Evolutionary conservation across 2,113 vertebrate genomes (phyloP).

Genomic region (Potamarius usumacintae): DNA sequence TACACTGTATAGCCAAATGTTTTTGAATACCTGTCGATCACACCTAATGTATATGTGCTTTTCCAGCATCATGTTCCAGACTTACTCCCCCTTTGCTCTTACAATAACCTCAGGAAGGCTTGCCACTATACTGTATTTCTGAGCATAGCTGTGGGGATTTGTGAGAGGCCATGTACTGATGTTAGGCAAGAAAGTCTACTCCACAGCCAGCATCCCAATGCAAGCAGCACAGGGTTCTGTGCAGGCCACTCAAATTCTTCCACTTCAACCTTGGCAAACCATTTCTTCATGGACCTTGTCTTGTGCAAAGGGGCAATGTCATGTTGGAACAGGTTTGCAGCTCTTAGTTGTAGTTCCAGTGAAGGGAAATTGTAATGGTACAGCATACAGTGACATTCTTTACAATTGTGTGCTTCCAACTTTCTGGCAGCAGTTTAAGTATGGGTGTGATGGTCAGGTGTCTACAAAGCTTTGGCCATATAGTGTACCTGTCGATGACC

Average conservation of each 20-base stretch:
- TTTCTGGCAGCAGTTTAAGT: not conserved
- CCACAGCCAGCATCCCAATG: not conserved
- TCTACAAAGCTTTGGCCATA: not conserved
- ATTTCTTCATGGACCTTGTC: not conserved
- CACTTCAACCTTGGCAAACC: not conserved
- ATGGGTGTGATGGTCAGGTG: not conserved
- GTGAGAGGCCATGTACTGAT: not conserved
- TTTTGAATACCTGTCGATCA: not conserved
- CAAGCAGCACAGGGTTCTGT: not conserved
- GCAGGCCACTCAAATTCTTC: not conserved
- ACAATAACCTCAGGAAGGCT: not conserved
- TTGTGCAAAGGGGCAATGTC: not conserved
- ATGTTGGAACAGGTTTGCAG: too few relatives aligned
- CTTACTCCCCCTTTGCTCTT: not conserved
- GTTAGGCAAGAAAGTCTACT: not conserved
- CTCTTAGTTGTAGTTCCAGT: too few relatives aligned
- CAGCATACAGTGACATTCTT: not conserved
- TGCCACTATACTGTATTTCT: not conserved
- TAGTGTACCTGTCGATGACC: too few relatives aligned
- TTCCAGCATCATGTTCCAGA: not conserved
- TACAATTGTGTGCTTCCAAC: not conserved
- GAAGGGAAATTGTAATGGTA: not conserved
- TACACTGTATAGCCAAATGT: not conserved
- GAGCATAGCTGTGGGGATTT: not conserved
- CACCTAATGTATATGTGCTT: not conserved